Evolutionary conservation across 1,140 invertebrate species (phyloP).

Genomic region (Calliopsis andreniformis): DNA sequence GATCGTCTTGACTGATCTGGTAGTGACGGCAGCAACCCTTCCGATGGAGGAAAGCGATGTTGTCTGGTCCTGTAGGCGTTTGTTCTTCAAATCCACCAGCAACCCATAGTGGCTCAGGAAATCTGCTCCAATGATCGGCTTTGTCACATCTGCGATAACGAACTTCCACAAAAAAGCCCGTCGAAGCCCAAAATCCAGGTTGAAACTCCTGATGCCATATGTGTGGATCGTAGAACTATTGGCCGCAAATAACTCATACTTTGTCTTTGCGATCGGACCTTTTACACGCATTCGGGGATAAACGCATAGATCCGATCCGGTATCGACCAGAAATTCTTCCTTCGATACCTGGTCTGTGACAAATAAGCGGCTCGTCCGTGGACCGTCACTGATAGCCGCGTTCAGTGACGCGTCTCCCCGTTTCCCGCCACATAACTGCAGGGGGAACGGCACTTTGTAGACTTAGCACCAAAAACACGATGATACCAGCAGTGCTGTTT

Average conservation of each 20-base stretch:
- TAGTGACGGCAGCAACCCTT: background rate
- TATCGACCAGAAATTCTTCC: background rate
- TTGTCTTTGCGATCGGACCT: background rate
- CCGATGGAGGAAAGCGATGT: background rate
- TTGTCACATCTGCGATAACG: background rate
- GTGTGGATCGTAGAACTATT: background rate
- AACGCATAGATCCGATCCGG: background rate
- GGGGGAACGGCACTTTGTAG: background rate
- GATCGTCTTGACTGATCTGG: background rate
- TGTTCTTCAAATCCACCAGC: background rate
- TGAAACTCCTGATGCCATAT: background rate
- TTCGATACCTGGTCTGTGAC: background rate
- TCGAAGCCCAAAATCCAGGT: background rate
- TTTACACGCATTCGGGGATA: background rate
- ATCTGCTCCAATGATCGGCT: constrained; percentile 2
- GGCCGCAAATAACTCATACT: background rate
- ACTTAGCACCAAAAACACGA: background rate
- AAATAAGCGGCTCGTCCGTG: background rate
- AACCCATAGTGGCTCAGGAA: too few relatives aligned
- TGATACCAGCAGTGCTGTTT: constrained; percentile 5
- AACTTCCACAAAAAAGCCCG: background rate
- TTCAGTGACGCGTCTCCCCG: background rate
- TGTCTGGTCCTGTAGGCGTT: background rate
- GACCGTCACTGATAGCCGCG: background rate
- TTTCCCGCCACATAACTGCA: constrained; percentile 2